Conservation (phyloP, 2,888 invertebrate genomes). For the Apamea epomidion region DNA sequence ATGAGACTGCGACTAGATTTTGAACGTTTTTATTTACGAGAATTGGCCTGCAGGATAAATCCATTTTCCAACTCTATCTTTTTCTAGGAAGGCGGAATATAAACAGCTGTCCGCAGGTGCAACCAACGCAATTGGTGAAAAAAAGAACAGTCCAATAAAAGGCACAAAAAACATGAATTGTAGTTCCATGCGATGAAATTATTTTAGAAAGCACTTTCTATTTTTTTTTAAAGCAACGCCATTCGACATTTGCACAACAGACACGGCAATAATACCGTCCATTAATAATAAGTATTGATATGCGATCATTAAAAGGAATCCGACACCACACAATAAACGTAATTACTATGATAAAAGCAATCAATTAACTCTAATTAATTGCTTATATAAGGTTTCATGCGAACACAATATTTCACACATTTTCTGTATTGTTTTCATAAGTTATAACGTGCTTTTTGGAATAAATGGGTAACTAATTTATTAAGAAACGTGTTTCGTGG, state of each 20-base stretch:
- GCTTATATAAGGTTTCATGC: constrained; percentile 40
- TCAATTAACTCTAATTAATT: constrained; percentile 62
- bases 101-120: too few relatives aligned
- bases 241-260: neutral
- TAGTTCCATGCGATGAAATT: too few relatives aligned
- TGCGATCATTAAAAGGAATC: constrained; percentile 21
- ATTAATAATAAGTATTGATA: constrained; percentile 25
- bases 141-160: neutral
- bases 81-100: neutral
- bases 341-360: constrained; percentile 56
- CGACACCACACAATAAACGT: constrained; percentile 41
- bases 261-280: neutral
- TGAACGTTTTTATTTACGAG: too few relatives aligned
- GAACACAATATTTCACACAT: constrained; percentile 29
- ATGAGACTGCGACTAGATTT: too few relatives aligned
- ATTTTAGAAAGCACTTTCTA: neutral
- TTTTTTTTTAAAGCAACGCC: neutral
- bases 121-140: neutral
- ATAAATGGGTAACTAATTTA: neutral
- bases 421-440: constrained; percentile 6
- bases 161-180: neutral
- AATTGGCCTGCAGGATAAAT: neutral
- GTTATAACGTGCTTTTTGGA: neutral
- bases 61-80: neutral
- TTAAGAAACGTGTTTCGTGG: neutral